Evolutionary conservation across 1,140 invertebrate species (phyloP).

Genomic region (Neuroterus valhalla): DNA sequence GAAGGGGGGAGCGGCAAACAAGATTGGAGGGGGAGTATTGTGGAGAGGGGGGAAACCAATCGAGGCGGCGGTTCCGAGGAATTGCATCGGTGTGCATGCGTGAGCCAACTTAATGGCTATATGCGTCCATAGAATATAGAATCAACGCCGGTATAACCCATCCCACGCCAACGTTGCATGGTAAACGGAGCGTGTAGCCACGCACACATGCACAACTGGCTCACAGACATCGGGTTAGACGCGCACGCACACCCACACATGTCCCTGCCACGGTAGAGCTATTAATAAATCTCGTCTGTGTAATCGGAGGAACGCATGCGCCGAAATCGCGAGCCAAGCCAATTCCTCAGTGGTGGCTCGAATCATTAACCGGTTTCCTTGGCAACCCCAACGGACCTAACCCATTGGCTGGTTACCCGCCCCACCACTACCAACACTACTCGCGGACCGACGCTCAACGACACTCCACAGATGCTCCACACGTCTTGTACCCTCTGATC

Average conservation of each 20-base stretch:
- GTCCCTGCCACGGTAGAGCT: constrained; percentile 43
- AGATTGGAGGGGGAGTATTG: constrained; percentile 37
- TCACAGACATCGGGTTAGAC: constrained; percentile 11
- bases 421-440: constrained; percentile 52
- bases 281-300: constrained; percentile 34
- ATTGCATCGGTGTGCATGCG: constrained; percentile 4
- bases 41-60: constrained; percentile 68
- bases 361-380: constrained; percentile 75
- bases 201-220: constrained; percentile 40
- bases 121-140: constrained; percentile 31
- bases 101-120: constrained; percentile 31
- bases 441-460: constrained; percentile 43
- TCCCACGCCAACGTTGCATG: constrained; percentile 2
- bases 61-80: constrained; percentile 60
- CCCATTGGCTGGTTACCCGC: constrained; percentile 66
- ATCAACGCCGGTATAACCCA: constrained; percentile 24
- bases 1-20: constrained; percentile 34
- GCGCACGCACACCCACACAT: constrained; percentile 34
- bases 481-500: not conserved
- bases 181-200: constrained; percentile 33
- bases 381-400: constrained; percentile 67
- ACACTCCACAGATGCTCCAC: constrained; percentile 34
- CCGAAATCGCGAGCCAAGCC: constrained; percentile 51
- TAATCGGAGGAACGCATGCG: constrained; percentile 41
- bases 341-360: constrained; percentile 72